Evolutionary conservation across 2,888 invertebrate genomes (phyloP), one percentile per base, ranked within the genome.

Genomic region (Rhodophaea formosa): DNA sequence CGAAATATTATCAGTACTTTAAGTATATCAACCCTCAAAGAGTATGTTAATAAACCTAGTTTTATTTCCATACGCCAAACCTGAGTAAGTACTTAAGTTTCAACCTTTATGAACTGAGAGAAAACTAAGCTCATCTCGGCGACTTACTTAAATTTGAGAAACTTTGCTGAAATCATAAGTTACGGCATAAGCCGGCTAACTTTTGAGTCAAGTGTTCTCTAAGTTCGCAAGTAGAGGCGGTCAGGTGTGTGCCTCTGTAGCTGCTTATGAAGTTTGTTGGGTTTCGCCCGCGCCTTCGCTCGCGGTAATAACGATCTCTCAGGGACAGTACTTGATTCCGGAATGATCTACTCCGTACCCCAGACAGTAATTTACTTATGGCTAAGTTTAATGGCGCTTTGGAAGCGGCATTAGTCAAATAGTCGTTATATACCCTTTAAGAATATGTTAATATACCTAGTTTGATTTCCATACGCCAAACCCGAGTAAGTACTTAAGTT

Each of bases 161-260:
- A 49, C n/a, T 56, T 56, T 8, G 46, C n/a, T 45, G 16, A 58
- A 60, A 61, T 59, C 62, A 62, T 62, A 66, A 65, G 62, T 63
- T 63, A 59, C 45, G 60, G 57, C 61, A 57, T 61, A 62, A 60
- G 59, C 56, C 54, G 56, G 43, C 60, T 47, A 64, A 49, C 58
- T 59, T 56, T 39, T 52, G 57, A 56, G 57, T 61, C 56, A 58
- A 65, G 63, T 59, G 45, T 58, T n/a, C 59, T 61, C 42, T 14
- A 44, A 56, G 46, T 60, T 62, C 23, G 60, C 32, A 59, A 58
- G 59, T 62, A 59, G 39, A 51, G 10, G 23, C 45, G 44, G 43
- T 47, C 56, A 56, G 42, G 56, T 56, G 42, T 47, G 23, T 57
- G 57, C 56, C 58, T 60, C 59, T 64, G 61, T 62, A 57, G 39